Percentiles rank a stretch among this genome's conserved stretches.
Evolutionary conservation across 2,797 vertebrate genomes (phyloP).

Genomic region (Danio jaintianensis): DNA sequence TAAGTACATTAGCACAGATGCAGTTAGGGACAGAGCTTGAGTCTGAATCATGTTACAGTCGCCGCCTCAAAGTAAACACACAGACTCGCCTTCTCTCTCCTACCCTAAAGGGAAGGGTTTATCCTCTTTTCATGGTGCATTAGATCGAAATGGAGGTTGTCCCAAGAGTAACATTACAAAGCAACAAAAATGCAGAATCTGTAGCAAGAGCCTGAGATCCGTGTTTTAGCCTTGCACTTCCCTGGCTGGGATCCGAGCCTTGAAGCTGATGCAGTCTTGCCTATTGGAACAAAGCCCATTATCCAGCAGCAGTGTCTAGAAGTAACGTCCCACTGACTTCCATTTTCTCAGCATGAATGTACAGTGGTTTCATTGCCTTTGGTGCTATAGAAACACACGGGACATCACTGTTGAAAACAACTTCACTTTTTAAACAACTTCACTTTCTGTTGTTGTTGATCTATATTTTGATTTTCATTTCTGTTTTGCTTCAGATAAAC

Average conservation of each 20-base stretch:
- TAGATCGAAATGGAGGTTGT: slow-evolving; percentile 36
- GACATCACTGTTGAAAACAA: slow-evolving; percentile 35
- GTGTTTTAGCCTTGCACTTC: slow-evolving; percentile 27
- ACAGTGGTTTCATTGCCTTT: slow-evolving; percentile 4
- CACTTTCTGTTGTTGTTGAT: slow-evolving; percentile 11
- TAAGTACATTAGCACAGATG: slow-evolving; percentile 32
- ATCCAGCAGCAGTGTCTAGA: slow-evolving; percentile 38
- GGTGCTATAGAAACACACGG: slow-evolving; percentile 26
- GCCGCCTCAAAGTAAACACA: slow-evolving; percentile 26
- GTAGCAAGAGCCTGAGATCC: slow-evolving; percentile 38
- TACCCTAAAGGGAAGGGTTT: slow-evolving; percentile 26
- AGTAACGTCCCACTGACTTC: slow-evolving; percentile 41
- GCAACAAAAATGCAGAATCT: slow-evolving; percentile 37
- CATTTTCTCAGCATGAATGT: slow-evolving; percentile 47
- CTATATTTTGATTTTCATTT: slow-evolving; percentile 27
- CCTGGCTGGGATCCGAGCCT: slow-evolving; percentile 38
- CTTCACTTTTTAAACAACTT: slow-evolving; percentile 26
- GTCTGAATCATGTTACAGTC: slow-evolving; percentile 12
- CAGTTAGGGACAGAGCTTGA: slow-evolving; percentile 10
- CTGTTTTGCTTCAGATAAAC: slow-evolving; percentile 14
- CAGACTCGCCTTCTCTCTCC: slow-evolving; percentile 17
- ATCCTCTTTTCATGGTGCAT: slow-evolving; percentile 45
- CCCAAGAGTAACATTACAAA: slow-evolving; percentile 37
- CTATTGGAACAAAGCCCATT: slow-evolving; percentile 52
- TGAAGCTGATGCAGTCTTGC: slow-evolving; percentile 41